Base-by-base conservation (phyloP, 2,888 invertebrate genomes). In the Liodrosophila aerea region DNA sequence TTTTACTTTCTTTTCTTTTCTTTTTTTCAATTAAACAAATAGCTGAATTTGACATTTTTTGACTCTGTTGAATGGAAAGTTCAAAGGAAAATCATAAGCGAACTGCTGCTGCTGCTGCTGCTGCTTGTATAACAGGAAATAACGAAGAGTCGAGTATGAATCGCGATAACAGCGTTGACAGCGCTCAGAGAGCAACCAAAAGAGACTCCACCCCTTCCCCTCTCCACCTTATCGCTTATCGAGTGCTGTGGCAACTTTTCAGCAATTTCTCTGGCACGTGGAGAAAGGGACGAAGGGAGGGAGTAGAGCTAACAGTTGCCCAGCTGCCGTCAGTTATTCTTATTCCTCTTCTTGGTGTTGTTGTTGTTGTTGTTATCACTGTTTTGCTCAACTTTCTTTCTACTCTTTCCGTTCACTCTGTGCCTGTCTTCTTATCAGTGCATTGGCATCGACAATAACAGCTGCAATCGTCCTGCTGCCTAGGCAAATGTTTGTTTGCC, bases 391-490 rank as follows among this genome's bases (percentile, higher is more conserved):
- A n/a, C n/a, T n/a, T n/a, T n/a, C n/a, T 2, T 29, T 11, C n/a
- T 3, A 13, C n/a, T 33, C 13, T 0, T 7, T 16, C 30, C 29
- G 0, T 22, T 16, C 13, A 5, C 49, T 15, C 7, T 5, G 9
- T 11, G 36, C 15, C 34, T 46, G 29, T 43, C 50, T 58, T 53
- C 66, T 80, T 80, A 80, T 81, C 96, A 98, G 96, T 51, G 99
- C 98, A 91, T 98, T 98, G n/a, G 98, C 98, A 90, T 99, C 99
- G 66, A 98, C 97, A 7, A 99, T 98, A 5, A 98, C 97, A 92
- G 97, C 95, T 1, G 99, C 98, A 56, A 98, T 56, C 99, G 13
- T 45, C 60, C 54, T 57, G 29, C 45, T 37, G 57, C 40, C 71
- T 64, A 76, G 56, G 61, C 67, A 78, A 76, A 80, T 76, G 64